These are phyloP conservation scores for Trialeurodes vaporariorum DNA, from an alignment of 1,140 invertebrate species.

Conservation along the genomic window DNA sequence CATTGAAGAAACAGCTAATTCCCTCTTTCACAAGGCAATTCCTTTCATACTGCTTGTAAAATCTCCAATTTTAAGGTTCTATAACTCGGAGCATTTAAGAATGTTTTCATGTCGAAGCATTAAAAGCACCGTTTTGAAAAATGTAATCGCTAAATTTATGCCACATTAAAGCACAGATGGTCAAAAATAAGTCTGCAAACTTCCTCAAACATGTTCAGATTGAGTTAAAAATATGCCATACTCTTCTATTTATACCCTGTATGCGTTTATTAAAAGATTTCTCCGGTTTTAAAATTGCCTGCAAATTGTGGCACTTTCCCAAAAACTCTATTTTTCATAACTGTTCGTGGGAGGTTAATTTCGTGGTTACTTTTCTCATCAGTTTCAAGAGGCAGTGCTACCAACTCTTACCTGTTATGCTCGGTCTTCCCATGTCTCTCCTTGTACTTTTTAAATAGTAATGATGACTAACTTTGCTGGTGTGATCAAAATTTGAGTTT, in stretches of 20 bases:
- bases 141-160: too few species aligned
- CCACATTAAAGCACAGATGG: too few species aligned
- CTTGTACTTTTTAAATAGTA: not conserved
- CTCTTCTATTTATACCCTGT: not conserved
- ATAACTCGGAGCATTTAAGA: too few species aligned
- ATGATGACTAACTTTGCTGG: not conserved
- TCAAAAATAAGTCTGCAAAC: too few species aligned
- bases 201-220: not conserved
- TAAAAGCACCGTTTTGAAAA: too few species aligned
- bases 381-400: not conserved
- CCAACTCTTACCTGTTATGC: not conserved
- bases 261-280: not conserved
- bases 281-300: not conserved
- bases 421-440: not conserved
- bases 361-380: not conserved
- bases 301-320: not conserved
- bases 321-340: not conserved
- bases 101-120: too few species aligned
- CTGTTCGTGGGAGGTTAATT: not conserved
- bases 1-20: too few species aligned
- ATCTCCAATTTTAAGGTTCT: too few species aligned
- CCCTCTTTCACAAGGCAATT: too few species aligned
- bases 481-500: conserved; percentile 5
- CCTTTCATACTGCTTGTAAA: too few species aligned
- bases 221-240: not conserved